A percentile compares a stretch with the other conserved stretches of the same genome.
Evolutionary conservation across 2,888 invertebrate species (phyloP).

Genomic region (Tenthredo scrophulariae): DNA sequence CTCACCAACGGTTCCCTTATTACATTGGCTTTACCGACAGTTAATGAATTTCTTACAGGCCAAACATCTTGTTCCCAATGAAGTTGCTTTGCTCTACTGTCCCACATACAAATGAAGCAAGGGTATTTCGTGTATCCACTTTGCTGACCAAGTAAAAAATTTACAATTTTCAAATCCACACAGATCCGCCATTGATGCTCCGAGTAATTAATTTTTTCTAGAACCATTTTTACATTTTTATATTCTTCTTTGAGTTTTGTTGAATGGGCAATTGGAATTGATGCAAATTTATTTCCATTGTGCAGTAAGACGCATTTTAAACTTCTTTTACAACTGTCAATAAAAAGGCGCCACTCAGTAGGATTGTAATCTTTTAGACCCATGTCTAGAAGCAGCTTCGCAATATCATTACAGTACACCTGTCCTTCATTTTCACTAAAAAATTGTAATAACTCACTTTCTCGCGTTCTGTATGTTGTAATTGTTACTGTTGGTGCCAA

Average conservation of each 20-base stretch:
- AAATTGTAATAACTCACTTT: not conserved
- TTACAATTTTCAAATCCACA: constrained; percentile 58
- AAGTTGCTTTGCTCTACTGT: constrained; percentile 45
- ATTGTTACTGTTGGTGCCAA: not conserved
- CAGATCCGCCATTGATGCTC: constrained; percentile 61
- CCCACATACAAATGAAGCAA: constrained; percentile 58
- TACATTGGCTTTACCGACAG: not conserved
- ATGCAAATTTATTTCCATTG: constrained; percentile 65
- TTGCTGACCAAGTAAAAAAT: constrained; percentile 59
- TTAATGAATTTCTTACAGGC: not conserved
- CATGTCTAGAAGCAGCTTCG: not conserved
- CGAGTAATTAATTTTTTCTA: constrained; percentile 62
- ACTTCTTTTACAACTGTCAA: constrained; percentile 63
- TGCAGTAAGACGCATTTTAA: constrained; percentile 64
- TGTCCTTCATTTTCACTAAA: not conserved
- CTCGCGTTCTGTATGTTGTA: not conserved
- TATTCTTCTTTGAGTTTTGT: constrained; percentile 59
- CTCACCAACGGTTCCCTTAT: constrained; percentile 47
- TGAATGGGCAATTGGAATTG: constrained; percentile 61
- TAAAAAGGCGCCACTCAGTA: constrained; percentile 63
- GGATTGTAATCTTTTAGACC: constrained; percentile 42
- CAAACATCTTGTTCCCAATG: constrained; percentile 52
- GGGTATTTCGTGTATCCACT: constrained; percentile 57
- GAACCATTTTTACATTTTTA: constrained; percentile 59
- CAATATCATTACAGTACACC: not conserved